phyloP scores from a whole-genome alignment of 2,888 invertebrate genomes.

The Argyresthia goedartella region DNA sequence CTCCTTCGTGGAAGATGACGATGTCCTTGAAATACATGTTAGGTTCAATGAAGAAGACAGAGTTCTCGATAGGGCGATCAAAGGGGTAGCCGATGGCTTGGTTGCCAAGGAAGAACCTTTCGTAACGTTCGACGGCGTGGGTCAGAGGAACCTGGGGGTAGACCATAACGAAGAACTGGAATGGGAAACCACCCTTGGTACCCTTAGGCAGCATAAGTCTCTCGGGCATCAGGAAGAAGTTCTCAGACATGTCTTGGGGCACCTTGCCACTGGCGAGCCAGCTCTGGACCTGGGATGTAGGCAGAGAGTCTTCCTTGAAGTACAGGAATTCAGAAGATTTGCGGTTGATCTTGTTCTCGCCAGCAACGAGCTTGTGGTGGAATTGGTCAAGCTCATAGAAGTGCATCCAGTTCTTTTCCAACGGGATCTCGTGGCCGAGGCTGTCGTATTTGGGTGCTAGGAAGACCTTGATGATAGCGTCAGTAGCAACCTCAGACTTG shows the following conservation, averaged over 20 bases:
- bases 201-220: conserved; percentile 81
- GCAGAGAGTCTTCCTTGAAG: conserved; percentile 73
- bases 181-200: conserved; percentile 74
- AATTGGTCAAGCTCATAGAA: conserved; percentile 75
- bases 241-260: conserved; percentile 61
- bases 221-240: conserved; percentile 74
- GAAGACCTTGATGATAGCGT: conserved; percentile 75
- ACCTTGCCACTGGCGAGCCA: conserved; percentile 65
- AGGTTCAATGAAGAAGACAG: conserved; percentile 57
- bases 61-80: conserved; percentile 57
- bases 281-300: conserved; percentile 70
- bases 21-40: conserved; percentile 75
- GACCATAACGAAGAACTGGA: conserved; percentile 74
- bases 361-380: conserved; percentile 68
- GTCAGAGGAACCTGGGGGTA: conserved; percentile 60
- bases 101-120: conserved; percentile 46
- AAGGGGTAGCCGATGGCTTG: conserved; percentile 71
- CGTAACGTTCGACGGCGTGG: conserved; percentile 32
- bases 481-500: conserved; percentile 67
- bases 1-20: conserved; percentile 59
- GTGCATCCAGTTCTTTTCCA: conserved; percentile 70
- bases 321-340: conserved; percentile 74
- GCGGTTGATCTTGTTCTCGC: conserved; percentile 75
- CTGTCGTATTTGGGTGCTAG: conserved; percentile 78
- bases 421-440: conserved; percentile 54